Evolutionary conservation across 2,888 invertebrate species (phyloP).

Genomic region (Pseudococcus jackbeardsleyi): DNA sequence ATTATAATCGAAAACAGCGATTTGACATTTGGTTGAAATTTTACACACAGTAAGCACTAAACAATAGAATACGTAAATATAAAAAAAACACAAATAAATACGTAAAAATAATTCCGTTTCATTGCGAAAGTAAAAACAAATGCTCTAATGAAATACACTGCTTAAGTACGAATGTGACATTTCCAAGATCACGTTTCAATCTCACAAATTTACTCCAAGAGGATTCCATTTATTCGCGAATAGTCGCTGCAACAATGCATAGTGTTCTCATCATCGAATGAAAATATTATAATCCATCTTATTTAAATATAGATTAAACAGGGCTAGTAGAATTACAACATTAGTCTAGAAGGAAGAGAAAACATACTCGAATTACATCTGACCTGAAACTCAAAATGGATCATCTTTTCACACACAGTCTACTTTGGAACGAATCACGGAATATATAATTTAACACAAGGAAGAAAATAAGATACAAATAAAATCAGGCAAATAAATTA

Average conservation of each 20-base stretch:
- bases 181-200: not conserved
- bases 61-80: slow-evolving; percentile 13
- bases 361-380: not conserved
- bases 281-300: not conserved
- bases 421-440: not conserved
- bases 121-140: not conserved
- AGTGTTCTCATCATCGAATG: not conserved
- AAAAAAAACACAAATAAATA: slow-evolving; percentile 43
- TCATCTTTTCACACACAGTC: not conserved
- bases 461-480: not conserved
- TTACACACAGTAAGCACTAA: slow-evolving; percentile 32
- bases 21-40: slow-evolving; percentile 28
- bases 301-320: not conserved
- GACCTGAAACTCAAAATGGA: not conserved
- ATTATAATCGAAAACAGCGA: slow-evolving; percentile 13
- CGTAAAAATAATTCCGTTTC: slow-evolving; percentile 10
- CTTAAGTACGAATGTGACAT: not conserved
- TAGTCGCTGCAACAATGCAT: not conserved
- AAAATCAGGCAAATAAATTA: not conserved
- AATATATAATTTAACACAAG: not conserved
- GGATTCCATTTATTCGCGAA: not conserved
- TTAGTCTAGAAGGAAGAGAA: not conserved
- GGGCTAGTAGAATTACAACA: not conserved
- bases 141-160: not conserved
- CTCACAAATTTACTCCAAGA: not conserved